Base-by-base conservation (phyloP, 2,888 invertebrate species). In the Didymodactylos carnosus region DNA sequence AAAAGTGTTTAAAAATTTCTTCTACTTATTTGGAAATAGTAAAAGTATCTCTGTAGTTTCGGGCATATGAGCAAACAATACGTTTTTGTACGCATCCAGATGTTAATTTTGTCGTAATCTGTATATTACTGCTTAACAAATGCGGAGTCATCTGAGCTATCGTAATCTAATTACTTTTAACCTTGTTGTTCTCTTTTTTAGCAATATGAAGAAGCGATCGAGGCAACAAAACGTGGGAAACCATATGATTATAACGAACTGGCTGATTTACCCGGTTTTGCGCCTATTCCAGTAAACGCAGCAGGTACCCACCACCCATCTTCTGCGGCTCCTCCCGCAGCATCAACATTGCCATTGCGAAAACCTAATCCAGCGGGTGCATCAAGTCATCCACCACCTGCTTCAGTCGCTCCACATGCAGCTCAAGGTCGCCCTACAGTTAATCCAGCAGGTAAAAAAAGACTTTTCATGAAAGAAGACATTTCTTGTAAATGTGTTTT, bases 161-260 rank as follows among this genome's bases (percentile, higher is more conserved):
- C n/a, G n/a, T n/a, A n/a, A n/a, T n/a, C n/a, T n/a, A n/a, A n/a
- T n/a, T n/a, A n/a, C n/a, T n/a, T n/a, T n/a, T n/a, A n/a, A n/a
- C n/a, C n/a, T n/a, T n/a, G n/a, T n/a, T n/a, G n/a, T 29, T 62
- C n/a, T 29, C 10, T 3, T n/a, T 40, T 27, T 8, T 74, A 81
- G 84, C 94, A 94, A 83, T 95, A 90, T 80, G 88, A 90, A 80
- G 90, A 91, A 78, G 93, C 94, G 0, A 88, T 94, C 35, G 89
- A 88, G 80, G 80, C 86, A n/a, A 86, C 90, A 79, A 88, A 89
- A 77, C 88, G 88, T 7, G 93, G 93, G 0, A 88, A 88, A 80
- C 84, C 89, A 0, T 85, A 93, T 25, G 86, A 88, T 4, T 86
- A 87, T 41, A 91, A 91, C 73, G 93, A 93, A 75, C 83, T 95